Evolutionary conservation across 2,888 invertebrate species (phyloP).

Genomic region (Galerucella calmariensis): DNA sequence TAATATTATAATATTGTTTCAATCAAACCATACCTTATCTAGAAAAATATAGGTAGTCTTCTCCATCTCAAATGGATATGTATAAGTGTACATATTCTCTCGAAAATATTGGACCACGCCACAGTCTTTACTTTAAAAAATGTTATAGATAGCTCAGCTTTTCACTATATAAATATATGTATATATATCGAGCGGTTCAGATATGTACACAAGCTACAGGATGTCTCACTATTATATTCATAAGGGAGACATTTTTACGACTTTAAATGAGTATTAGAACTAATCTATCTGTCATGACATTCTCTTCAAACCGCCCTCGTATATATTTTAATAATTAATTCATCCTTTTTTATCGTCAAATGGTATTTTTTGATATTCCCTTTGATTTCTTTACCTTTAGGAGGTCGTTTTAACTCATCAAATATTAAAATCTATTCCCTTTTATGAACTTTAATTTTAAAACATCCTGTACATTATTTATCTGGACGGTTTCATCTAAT

Average conservation of each 20-base stretch:
- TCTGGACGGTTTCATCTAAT: conserved; percentile 58
- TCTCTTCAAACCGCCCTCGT: too few relatives aligned
- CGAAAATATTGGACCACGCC: conserved; percentile 62
- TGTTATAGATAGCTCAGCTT: conserved; percentile 46
- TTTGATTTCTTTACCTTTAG: too few relatives aligned
- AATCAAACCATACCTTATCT: conserved; percentile 53
- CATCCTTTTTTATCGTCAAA: too few relatives aligned
- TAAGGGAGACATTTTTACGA: not conserved
- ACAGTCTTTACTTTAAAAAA: conserved; percentile 60
- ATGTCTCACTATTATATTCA: conserved; percentile 6
- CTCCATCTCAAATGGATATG: conserved; percentile 61
- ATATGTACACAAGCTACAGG: conserved; percentile 50
- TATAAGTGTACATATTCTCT: conserved; percentile 57
- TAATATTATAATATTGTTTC: conserved; percentile 16
- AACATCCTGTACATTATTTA: conserved; percentile 28
- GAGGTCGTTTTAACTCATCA: not conserved
- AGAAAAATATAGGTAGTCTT: conserved; percentile 61
- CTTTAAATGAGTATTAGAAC: too few relatives aligned
- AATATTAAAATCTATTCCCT: conserved; percentile 44
- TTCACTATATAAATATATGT: conserved; percentile 29
- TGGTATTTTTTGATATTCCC: too few relatives aligned
- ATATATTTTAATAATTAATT: too few relatives aligned
- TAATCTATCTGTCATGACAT: too few relatives aligned
- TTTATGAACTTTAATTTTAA: conserved; percentile 13
- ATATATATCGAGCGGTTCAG: conserved; percentile 34